Evolutionary conservation across 2,113 vertebrate genomes (phyloP).

Genomic region (Suncus etruscus): DNA sequence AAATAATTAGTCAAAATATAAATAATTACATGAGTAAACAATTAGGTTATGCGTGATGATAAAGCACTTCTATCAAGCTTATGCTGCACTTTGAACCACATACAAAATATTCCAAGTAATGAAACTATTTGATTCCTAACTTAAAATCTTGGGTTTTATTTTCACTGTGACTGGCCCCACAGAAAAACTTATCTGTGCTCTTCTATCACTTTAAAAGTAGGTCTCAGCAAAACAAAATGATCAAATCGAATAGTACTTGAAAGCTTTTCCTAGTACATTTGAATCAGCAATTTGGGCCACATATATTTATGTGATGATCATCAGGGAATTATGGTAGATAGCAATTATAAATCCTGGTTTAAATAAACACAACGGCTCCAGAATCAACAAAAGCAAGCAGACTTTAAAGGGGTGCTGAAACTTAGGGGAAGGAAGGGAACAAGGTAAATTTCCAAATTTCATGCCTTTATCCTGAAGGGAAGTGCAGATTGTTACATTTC

Average conservation of each 20-base stretch:
- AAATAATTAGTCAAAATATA: constrained; percentile 57
- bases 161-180: constrained; percentile 49
- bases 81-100: constrained; percentile 38
- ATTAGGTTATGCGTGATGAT: constrained; percentile 8
- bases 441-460: constrained; percentile 10
- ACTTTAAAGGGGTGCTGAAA: constrained; percentile 24
- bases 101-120: constrained; percentile 52
- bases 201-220: constrained; percentile 52
- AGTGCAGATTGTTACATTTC: background rate
- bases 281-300: constrained; percentile 9
- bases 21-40: constrained; percentile 41
- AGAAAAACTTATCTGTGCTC: constrained; percentile 44
- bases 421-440: background rate
- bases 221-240: constrained; percentile 40
- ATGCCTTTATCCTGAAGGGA: background rate
- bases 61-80: constrained; percentile 34
- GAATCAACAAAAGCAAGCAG: constrained; percentile 29
- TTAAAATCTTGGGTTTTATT: constrained; percentile 44
- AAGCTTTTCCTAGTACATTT: constrained; percentile 45
- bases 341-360: constrained; percentile 10
- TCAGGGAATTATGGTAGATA: background rate
- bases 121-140: constrained; percentile 54
- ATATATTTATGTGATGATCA: background rate
- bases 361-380: constrained; percentile 37
- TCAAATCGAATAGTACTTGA: constrained; percentile 52